Base-by-base conservation (phyloP, 2,888 invertebrate genomes). In the Hymenopus coronatus region DNA sequence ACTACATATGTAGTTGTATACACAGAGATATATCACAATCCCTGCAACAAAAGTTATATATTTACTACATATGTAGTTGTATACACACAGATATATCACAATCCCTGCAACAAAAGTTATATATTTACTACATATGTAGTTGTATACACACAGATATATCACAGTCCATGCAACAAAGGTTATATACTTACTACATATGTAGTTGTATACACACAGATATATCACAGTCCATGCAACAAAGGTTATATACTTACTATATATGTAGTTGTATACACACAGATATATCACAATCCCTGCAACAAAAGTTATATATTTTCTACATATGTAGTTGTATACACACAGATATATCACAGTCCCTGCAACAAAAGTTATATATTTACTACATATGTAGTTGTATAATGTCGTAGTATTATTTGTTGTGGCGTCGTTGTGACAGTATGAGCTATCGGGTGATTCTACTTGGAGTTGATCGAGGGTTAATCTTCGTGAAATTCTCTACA, bases 221-320 rank as follows among this genome's bases (percentile, higher is more conserved):
- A 96, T 95, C 91, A 96, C 93, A 93, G 97, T 97, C 94, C 97
- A 98, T 98, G 95, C 90, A 96, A 96, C 91, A 90, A 93, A 92
- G 92, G 92, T 33, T 4, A 0, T 8, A 4, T 33, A 33, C 8
- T 33, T 33, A 33, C 33, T 8, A 33, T n/a, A n/a, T n/a, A n/a
- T n/a, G n/a, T n/a, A n/a, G n/a, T n/a, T n/a, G n/a, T n/a, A n/a
- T 93, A 97, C 95, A 93, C 97, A 96, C 91, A 97, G 93, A 91
- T 98, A 96, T 91, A 96, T 95, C 91, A 96, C 93, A 93, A 97
- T 97, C 94, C 97, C 98, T 98, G 95, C 90, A 96, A 96, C 91
- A 90, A 93, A 92, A 92, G 92, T 33, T 4, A 0, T 8, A 4
- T 33, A 33, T 33, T 33, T 33, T 7, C 33, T 8, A 33, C 0